Evolutionary conservation across 2,888 invertebrate species (phyloP), one percentile per base, ranked within the genome.

Genomic region (Disparrhopalites patrizii): DNA sequence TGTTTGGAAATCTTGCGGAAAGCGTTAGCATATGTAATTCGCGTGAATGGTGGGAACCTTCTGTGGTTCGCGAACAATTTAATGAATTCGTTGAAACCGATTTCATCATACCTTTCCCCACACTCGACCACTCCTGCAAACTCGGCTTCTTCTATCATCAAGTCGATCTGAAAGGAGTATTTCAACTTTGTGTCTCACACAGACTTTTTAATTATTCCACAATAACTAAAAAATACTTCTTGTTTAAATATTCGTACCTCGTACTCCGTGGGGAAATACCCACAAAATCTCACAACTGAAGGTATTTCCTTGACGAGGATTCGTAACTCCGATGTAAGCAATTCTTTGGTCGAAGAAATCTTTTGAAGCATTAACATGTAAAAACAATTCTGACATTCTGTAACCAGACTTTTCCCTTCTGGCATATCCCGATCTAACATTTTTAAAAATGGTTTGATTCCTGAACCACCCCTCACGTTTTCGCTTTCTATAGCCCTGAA

Each of bases 251-350:
- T 47, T 7, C 4, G 15, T 66, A 74, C 72, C 58, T 75, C 72
- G 31, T 72, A 70, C 54, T 75, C 75, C 0, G 75, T 70, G 8
- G 71, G 73, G 55, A 69, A 75, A 62, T 68, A 73, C 8, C 75
- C 75, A 55, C 73, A 75, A 52, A 70, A 68, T 10, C 75, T 55
- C 23, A 70, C 62, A 0, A 73, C 71, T 0, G 70, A 67, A 18
- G 75, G 68, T 13, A 75, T 73, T 58, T 73, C 73, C n/a, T 67
- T 67, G n/a, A 73, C 58, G 30, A 67, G 62, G n/a, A 75, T 69
- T 30, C 65, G 60, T 52, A 68, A 62, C 0, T 68, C 65, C 38
- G 70, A 70, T 7, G 62, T 62, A 27, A 72, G 66, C 27, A 75
- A 50, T 23, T 75, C 72, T 3, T 69, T 66, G 40, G 69, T 70